phyloP scores from a whole-genome alignment of 2,113 vertebrate species.

The Rhinolophus ferrumequinum region DNA sequence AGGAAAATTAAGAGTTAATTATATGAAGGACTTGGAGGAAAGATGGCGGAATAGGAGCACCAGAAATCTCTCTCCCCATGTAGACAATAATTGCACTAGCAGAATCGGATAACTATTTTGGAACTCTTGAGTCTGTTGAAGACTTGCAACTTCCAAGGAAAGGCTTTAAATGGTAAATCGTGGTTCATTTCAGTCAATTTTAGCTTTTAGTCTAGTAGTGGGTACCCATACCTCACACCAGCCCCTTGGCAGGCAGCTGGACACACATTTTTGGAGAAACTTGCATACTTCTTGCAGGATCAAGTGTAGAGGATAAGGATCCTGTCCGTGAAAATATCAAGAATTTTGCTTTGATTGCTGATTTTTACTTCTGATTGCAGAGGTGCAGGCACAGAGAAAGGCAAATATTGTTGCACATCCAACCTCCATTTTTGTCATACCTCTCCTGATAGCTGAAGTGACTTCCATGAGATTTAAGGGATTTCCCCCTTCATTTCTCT shows the following conservation, averaged over 20 bases:
- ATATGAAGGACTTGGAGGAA: not conserved
- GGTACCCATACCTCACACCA: not conserved
- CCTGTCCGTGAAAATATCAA: not conserved
- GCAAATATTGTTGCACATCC: not conserved
- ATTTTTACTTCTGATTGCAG: not conserved
- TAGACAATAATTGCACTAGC: not conserved
- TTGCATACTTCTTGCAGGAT: not conserved
- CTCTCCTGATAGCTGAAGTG: not conserved
- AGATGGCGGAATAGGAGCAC: not conserved
- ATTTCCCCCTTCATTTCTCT: not conserved
- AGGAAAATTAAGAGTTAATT: not conserved
- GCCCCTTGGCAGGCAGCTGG: not conserved
- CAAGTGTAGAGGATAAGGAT: not conserved
- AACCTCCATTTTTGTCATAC: not conserved
- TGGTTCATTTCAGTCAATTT: not conserved
- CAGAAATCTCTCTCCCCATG: not conserved
- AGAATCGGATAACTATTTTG: not conserved
- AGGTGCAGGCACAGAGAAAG: not conserved
- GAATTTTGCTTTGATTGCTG: not conserved
- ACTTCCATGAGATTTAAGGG: not conserved
- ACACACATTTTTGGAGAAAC: not conserved
- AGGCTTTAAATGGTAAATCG: not conserved
- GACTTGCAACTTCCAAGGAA: not conserved
- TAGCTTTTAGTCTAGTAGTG: not conserved
- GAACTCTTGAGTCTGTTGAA: not conserved